phyloP scores from a whole-genome alignment of 2,113 vertebrate species.

The Istiophorus platypterus region DNA sequence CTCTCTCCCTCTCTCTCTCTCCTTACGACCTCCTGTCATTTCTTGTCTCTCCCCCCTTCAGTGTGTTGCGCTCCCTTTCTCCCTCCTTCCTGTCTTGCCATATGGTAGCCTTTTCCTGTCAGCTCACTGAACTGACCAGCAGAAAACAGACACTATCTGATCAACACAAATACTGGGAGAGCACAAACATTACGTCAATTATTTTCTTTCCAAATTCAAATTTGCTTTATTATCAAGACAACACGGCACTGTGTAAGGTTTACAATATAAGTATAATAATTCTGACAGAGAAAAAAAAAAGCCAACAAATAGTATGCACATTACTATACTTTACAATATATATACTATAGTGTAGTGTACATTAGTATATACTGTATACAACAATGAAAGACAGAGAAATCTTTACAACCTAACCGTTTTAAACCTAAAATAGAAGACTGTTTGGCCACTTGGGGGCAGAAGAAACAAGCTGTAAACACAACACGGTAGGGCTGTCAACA shows the following conservation, averaged over 20 bases:
- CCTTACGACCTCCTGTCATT: constrained; percentile 43
- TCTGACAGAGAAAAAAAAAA: too few species aligned
- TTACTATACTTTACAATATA: not conserved
- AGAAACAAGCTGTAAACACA: not conserved
- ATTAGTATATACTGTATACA: not conserved
- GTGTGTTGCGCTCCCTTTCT: constrained; percentile 10
- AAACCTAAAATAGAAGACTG: not conserved
- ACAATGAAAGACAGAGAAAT: not conserved
- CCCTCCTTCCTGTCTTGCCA: constrained; percentile 77
- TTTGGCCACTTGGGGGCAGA: not conserved
- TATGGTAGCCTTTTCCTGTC: constrained; percentile 71
- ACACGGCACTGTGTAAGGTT: not conserved
- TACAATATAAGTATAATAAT: not conserved
- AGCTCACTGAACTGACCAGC: constrained; percentile 67
- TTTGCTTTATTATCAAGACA: not conserved
- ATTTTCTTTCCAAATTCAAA: constrained; percentile 2
- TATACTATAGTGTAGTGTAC: not conserved
- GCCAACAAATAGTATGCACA: not conserved
- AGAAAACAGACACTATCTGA: constrained; percentile 50
- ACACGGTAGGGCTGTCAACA: too few species aligned
- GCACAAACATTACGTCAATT: constrained; percentile 13
- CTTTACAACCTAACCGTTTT: too few species aligned
- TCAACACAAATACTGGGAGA: constrained; percentile 41
- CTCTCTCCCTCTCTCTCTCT: constrained; percentile 15
- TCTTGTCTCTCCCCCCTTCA: constrained; percentile 37